These are phyloP conservation scores for Diogma glabrata DNA, from an alignment of 2,888 invertebrate species.

Conservation along the genomic window DNA sequence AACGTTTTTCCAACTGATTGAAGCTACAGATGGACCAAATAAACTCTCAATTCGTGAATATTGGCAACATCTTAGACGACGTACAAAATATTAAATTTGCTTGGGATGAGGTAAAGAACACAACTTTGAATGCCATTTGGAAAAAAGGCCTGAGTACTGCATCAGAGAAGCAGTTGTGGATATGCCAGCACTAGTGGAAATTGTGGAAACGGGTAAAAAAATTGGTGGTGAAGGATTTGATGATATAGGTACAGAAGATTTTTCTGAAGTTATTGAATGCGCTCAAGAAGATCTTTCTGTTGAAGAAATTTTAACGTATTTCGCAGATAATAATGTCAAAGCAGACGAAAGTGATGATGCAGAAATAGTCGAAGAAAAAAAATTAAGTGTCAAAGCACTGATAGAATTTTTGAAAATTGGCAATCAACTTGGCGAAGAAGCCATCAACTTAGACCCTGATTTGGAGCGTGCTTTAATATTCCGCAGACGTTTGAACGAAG, in stretches of 20 bases:
- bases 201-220: constrained; percentile 17
- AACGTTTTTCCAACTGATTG: constrained; percentile 14
- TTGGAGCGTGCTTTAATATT: constrained; percentile 9
- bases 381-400: constrained; percentile 4
- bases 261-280: constrained; percentile 17
- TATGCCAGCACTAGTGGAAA: constrained; percentile 17
- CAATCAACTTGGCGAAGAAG: constrained; percentile 10
- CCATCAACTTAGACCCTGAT: constrained; percentile 8
- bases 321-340: constrained; percentile 5
- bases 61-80: constrained; percentile 19
- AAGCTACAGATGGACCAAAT: constrained; percentile 13
- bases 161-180: constrained; percentile 18
- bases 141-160: constrained; percentile 15
- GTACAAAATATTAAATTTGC: constrained; percentile 16
- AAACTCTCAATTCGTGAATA: constrained; percentile 14
- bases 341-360: constrained; percentile 1
- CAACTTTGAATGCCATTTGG: constrained; percentile 17
- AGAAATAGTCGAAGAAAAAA: constrained; percentile 7
- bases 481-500: constrained; percentile 7
- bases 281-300: constrained; percentile 13
- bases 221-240: constrained; percentile 21
- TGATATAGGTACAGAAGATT: constrained; percentile 18
- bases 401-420: constrained; percentile 9
- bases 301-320: no score
- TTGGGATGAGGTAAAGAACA: constrained; percentile 15